A percentile compares a stretch with the other conserved stretches of the same genome.
These are phyloP conservation scores for Neria commutata DNA, from an alignment of 2,888 invertebrate species.

Conservation along the genomic window DNA sequence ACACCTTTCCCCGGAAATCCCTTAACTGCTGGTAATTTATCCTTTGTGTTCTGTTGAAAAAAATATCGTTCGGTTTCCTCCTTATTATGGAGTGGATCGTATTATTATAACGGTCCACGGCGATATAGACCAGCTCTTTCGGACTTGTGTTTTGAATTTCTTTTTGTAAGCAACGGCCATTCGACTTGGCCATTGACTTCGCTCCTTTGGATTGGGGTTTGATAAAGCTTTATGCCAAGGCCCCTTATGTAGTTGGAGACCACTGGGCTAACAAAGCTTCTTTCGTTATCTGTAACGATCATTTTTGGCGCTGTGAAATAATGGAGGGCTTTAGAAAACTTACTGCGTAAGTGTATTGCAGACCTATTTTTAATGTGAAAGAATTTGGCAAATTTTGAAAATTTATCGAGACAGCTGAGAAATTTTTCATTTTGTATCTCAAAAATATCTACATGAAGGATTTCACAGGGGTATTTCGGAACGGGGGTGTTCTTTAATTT, in stretches of 20 bases:
- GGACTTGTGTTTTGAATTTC: background rate
- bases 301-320: background rate
- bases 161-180: background rate
- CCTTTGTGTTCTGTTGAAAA: slow-evolving; percentile 5
- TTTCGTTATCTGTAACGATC: background rate
- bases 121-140: background rate
- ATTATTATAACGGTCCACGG: background rate
- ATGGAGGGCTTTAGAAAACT: too few relatives aligned
- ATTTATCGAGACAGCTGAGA: background rate
- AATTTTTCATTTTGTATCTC: background rate
- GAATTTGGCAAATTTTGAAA: background rate
- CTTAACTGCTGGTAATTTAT: slow-evolving; percentile 12
- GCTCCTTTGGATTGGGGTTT: slow-evolving; percentile 10
- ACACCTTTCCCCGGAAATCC: too few relatives aligned
- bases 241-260: slow-evolving; percentile 15
- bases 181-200: slow-evolving; percentile 9
- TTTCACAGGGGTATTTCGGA: slow-evolving; percentile 13
- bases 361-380: background rate
- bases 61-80: slow-evolving; percentile 16
- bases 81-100: background rate
- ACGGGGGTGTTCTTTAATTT: slow-evolving; percentile 14
- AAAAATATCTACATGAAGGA: slow-evolving; percentile 9
- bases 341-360: background rate
- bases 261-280: slow-evolving; percentile 3
- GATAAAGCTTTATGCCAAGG: slow-evolving; percentile 3